Percentiles rank a stretch among this genome's conserved stretches.
Evolutionary conservation across 2,113 vertebrate species (phyloP).

Genomic region (Tilapia sparmanii): DNA sequence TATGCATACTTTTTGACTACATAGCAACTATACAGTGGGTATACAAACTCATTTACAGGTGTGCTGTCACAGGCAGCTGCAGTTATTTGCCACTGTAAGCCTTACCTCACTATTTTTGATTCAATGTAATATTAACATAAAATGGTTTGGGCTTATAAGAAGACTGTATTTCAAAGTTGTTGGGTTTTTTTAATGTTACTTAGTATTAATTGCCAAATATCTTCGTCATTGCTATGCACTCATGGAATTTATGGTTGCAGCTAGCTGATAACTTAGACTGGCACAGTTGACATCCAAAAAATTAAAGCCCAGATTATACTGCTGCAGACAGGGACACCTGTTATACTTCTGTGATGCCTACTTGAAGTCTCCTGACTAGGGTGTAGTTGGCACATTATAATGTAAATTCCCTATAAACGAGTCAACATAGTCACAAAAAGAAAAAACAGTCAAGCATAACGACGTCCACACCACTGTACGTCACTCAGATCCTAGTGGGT

Average conservation of each 20-base stretch:
- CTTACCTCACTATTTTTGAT: background rate
- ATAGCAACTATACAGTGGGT: background rate
- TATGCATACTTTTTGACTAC: background rate
- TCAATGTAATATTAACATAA: background rate
- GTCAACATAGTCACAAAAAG: background rate
- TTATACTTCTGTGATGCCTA: background rate
- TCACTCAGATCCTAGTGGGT: background rate
- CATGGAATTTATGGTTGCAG: background rate
- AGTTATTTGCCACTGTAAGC: background rate
- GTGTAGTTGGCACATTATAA: background rate
- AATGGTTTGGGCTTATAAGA: background rate
- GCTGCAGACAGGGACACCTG: background rate
- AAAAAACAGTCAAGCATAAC: background rate
- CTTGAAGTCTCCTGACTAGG: background rate
- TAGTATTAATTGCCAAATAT: background rate
- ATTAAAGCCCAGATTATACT: background rate
- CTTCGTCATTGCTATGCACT: rapidly evolving
- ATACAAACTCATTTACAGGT: background rate
- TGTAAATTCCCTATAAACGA: background rate
- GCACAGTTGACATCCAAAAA: background rate
- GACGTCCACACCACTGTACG: background rate
- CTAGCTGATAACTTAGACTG: background rate
- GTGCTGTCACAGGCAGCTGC: background rate
- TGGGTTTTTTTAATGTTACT: background rate
- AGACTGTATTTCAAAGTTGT: background rate